Evolutionary conservation across 2,888 invertebrate species (phyloP), one percentile per base, ranked within the genome.

Genomic region (Meandrusa payeni): DNA sequence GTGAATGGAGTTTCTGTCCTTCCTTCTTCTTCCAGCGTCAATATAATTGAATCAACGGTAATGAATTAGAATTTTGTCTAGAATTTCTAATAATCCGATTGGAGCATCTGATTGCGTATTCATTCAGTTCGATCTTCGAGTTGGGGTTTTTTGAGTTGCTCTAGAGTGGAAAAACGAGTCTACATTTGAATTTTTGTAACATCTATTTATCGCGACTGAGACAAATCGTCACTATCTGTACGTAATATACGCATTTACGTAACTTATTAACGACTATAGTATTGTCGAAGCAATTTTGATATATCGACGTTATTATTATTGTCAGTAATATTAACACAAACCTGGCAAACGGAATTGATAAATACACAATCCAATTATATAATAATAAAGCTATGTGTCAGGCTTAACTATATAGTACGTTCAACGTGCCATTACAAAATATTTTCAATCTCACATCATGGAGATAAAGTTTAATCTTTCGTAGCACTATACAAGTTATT

Each of bases 271-370:
- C 11, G 27, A 22, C 11, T 5, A 9, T n/a, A 9, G 15, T 31
- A n/a, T 38, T 12, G 17, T 32, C 12, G 15, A 6, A 11, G 13
- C 26, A 33, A 27, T 27, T 31, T 31, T 41, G 33, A 41, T 33
- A 27, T 26, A 41, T 41, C 7, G 15, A 27, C n/a, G 26, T 34
- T 28, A 34, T 34, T 28, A 34, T 27, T 33, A 11, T 33, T 34
- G 27, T 22, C 13, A 1, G 10, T 34, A 19, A 41, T 3, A 13
- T 41, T 27, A 13, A 34, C 34, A 15, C 15, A 22, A 28, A 41
- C 10, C 9, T 41, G 10, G 19, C 13, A 41, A 40, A 22, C 10
- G 2, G 11, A 10, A 6, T 39, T 33, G 20, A 27, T 15, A 27
- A 33, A 26, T 27, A 20, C 5, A 20, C 13, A 11, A 41, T 24